Base-by-base conservation (phyloP, 2,797 vertebrate species). In the Pteronotus mesoamericanus region DNA sequence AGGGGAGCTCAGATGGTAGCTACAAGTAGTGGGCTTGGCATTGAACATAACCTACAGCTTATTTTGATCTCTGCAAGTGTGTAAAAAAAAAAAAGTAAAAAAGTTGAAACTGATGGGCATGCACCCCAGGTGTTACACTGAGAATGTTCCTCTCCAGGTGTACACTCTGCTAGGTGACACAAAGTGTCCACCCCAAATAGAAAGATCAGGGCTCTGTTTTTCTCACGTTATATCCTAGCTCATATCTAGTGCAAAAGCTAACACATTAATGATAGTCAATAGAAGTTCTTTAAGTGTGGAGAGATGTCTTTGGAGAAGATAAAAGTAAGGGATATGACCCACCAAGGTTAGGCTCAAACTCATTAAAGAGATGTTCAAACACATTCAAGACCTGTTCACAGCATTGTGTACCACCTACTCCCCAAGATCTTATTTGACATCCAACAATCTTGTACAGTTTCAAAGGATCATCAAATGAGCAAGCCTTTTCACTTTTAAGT, bases 401-500 rank as follows among this genome's bases (percentile, higher is more conserved):
- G 44, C 8, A 53, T 1, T 19, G 9, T 18, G 1, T 26, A 32
- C 37, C 68, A 79, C 80, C 93, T 91, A 83, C 19, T 91, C 55
- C 39, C 44, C 44, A 39, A 51, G 64, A 88, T 14, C 51, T 93
- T 29, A 68, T 72, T 68, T 71, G 57, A 83, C 59, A 97, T 93
- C 68, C 89, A 80, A 66, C 26, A 3, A 0, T 29, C n/a, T 86
- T 66, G 71, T 55, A 59, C 90, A 92, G 89, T 92, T 61, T 34
- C 77, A 87, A 82, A 95, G 83, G 66, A 64, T 96, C 89, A 79
- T 72, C 53, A 97, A 96, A 97, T 24, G 94, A 98, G 92, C 96
- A 98, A 79, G 48, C 24, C 42, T 59, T 94, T 97, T 96, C 78
- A 44, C 91, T 95, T 95, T 71, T 77, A 94, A 95, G 69, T 93